Evolutionary conservation across 1,140 invertebrate genomes (phyloP).

Genomic region (Eubasilissa regina): DNA sequence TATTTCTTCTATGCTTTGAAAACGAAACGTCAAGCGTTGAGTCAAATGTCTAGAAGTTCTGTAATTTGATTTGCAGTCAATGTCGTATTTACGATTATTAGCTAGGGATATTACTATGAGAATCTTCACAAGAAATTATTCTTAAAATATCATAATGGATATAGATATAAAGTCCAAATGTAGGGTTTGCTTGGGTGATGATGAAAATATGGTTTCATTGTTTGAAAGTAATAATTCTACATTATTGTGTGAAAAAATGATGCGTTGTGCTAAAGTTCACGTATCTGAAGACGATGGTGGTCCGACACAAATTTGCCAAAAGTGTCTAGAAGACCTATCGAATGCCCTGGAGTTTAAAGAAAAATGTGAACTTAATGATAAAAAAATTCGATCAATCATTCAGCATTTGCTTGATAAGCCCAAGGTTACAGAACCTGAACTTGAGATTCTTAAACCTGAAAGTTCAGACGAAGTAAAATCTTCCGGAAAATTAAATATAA

Average conservation of each 20-base stretch:
- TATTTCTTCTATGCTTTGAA: neutral
- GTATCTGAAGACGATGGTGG: conserved; percentile 46
- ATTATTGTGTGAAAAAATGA: conserved; percentile 41
- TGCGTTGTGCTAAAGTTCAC: conserved; percentile 33
- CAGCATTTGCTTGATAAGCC: conserved; percentile 35
- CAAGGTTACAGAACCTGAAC: neutral
- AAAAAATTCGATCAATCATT: conserved; percentile 37
- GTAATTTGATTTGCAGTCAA: neutral
- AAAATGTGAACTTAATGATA: conserved; percentile 48
- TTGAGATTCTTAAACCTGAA: neutral
- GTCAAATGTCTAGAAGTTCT: too few relatives aligned
- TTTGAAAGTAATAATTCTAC: conserved; percentile 42
- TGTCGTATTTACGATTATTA: conserved; percentile 26
- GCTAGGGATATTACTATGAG: neutral
- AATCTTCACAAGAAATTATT: neutral
- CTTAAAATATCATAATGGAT: conserved; percentile 23
- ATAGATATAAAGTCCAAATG: conserved; percentile 45
- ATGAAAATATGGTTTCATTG: conserved; percentile 43
- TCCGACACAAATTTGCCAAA: conserved; percentile 40
- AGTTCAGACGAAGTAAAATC: conserved; percentile 14
- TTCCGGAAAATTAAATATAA: conserved; percentile 41
- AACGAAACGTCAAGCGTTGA: neutral
- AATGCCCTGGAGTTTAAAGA: conserved; percentile 42
- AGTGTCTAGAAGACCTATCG: conserved; percentile 30
- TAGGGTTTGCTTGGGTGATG: conserved; percentile 34